Conservation (phyloP, 2,113 vertebrate genomes). For the Lontra canadensis region DNA sequence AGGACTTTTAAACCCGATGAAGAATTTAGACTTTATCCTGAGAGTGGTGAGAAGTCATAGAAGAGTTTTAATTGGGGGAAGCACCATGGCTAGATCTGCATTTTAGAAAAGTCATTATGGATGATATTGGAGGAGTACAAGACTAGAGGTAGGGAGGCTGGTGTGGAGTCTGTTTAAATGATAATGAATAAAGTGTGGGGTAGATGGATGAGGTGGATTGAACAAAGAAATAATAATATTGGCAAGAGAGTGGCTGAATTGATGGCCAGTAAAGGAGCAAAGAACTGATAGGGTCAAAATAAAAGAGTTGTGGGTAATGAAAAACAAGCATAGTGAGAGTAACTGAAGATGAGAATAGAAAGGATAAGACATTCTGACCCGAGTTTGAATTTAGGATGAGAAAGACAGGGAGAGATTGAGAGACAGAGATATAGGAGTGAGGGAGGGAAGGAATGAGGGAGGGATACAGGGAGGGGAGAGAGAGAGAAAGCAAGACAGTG, state of each 20-base stretch:
- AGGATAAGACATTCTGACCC: neutral
- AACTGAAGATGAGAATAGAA: neutral
- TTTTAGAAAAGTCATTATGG: neutral
- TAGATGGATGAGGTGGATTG: neutral
- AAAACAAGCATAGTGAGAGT: neutral
- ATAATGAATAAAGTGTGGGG: neutral
- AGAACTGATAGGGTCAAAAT: neutral
- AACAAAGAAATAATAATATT: neutral
- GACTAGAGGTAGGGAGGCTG: neutral
- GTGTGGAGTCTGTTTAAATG: neutral
- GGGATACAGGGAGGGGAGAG: too few species aligned
- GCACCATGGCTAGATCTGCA: neutral
- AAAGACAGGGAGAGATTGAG: neutral
- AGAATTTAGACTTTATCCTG: neutral
- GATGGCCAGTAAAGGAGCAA: neutral
- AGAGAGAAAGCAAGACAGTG: neutral
- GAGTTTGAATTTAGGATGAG: neutral
- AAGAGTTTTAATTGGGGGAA: neutral
- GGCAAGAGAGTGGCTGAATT: neutral
- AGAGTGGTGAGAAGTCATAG: neutral
- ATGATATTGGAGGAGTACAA: neutral
- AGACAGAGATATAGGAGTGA: neutral
- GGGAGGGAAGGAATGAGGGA: neutral
- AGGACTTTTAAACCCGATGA: neutral
- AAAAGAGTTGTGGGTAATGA: neutral